Evolutionary conservation across 2,888 invertebrate genomes (phyloP).

Genomic region (Tetheella fluctuosa): DNA sequence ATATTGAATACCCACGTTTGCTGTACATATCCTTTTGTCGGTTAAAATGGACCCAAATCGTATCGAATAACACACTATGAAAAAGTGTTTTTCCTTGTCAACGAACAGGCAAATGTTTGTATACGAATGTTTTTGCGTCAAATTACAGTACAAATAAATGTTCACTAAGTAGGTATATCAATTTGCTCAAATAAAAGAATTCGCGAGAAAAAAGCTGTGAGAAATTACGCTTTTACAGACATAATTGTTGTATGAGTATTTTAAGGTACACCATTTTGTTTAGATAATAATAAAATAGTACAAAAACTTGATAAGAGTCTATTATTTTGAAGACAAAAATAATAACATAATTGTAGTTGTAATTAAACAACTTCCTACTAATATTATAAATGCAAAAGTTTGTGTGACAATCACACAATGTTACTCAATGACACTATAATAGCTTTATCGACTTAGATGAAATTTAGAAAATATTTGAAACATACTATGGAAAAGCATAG

Average conservation of each 20-base stretch:
- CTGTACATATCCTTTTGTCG: background rate
- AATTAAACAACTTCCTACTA: no score
- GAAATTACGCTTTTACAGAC: background rate
- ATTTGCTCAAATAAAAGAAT: background rate
- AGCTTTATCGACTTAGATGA: no score
- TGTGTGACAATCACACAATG: no score
- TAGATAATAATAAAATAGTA: no score
- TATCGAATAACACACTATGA: background rate
- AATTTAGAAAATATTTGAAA: no score
- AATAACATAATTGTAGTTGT: no score
- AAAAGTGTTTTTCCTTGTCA: background rate
- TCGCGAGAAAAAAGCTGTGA: background rate
- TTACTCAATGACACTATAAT: no score
- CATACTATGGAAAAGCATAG: no score
- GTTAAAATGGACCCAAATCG: background rate
- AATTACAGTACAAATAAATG: background rate
- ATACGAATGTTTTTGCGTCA: background rate
- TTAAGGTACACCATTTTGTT: background rate
- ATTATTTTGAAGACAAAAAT: no score
- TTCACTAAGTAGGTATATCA: constrained; percentile 1
- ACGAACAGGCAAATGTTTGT: background rate
- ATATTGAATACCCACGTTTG: background rate
- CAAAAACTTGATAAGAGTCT: no score
- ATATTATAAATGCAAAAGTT: no score
- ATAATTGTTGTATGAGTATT: background rate